Percentiles rank a stretch among this genome's conserved stretches.
phyloP scores from a whole-genome alignment of 23 tunicate species.

The Clavelina lepadiformis region DNA sequence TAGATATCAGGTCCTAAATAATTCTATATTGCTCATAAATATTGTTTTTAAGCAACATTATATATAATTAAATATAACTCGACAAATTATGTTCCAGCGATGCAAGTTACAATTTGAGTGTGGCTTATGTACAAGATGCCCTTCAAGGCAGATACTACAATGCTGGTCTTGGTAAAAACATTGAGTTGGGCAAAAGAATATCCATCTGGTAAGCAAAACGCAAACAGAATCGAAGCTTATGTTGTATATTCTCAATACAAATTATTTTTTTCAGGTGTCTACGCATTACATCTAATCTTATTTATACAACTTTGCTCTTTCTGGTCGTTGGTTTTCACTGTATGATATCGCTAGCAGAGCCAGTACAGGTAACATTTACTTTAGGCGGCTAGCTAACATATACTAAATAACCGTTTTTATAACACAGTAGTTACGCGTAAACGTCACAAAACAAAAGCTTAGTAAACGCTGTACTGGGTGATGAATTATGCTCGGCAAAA shows the following conservation, averaged over 20 bases:
- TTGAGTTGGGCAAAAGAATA: slow-evolving; percentile 10
- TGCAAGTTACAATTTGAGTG: slow-evolving; percentile 31
- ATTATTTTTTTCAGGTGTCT: slow-evolving; percentile 30
- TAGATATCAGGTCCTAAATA: too few species aligned
- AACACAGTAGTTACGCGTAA: too few species aligned
- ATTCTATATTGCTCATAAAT: too few species aligned
- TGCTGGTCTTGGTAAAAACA: slow-evolving; percentile 61
- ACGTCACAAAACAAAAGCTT: too few species aligned
- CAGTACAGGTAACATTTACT: slow-evolving; percentile 42
- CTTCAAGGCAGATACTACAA: slow-evolving; percentile 54
- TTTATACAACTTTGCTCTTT: slow-evolving; percentile 27
- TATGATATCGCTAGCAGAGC: slow-evolving; percentile 45
- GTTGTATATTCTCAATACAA: neutral
- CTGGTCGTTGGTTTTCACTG: slow-evolving; percentile 48
- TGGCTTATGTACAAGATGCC: slow-evolving; percentile 77
- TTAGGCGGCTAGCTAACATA: too few species aligned
- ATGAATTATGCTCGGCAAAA: neutral
- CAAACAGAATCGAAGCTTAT: neutral
- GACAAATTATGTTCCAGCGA: too few species aligned
- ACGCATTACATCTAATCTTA: slow-evolving; percentile 26
- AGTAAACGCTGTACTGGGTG: neutral
- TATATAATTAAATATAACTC: too few species aligned
- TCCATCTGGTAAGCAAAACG: slow-evolving; percentile 38
- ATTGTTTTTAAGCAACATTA: too few species aligned
- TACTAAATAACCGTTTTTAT: neutral